Conservation (phyloP, 2,113 vertebrate species). For the Pteropus alecto region DNA sequence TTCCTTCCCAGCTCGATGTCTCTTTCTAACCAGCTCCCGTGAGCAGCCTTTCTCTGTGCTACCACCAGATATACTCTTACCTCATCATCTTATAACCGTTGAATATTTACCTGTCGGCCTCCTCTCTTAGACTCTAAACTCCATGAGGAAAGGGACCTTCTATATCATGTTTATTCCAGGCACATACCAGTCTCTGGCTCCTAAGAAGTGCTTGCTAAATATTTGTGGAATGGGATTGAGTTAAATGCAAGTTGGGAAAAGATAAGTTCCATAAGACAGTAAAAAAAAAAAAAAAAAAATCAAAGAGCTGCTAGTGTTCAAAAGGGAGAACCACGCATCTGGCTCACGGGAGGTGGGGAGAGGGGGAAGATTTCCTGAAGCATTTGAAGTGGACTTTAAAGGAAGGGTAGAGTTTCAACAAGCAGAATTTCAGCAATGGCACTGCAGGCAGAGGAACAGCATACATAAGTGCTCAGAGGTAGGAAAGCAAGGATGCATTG, state of each 20-base stretch:
- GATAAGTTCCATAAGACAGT: not conserved
- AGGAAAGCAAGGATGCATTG: not conserved
- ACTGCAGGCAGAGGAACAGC: not conserved
- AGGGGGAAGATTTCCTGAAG: not conserved
- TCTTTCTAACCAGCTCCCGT: not conserved
- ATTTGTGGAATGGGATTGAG: not conserved
- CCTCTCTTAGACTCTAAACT: not conserved
- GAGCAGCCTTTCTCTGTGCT: not conserved
- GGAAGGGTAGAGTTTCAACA: not conserved
- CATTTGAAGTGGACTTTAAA: conserved; percentile 37
- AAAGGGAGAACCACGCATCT: not conserved
- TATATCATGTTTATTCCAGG: not conserved
- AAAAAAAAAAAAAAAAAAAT: conserved; percentile 49
- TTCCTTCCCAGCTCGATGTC: too few relatives aligned
- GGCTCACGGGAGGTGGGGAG: not conserved
- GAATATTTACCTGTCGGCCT: not conserved
- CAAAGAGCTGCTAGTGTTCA: conserved; percentile 17
- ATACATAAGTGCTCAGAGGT: not conserved
- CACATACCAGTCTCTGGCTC: not conserved
- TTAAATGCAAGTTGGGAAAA: conserved; percentile 19
- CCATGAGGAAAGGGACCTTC: not conserved
- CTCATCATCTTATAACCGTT: not conserved
- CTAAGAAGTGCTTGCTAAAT: not conserved
- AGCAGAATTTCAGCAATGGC: not conserved
- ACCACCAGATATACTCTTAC: not conserved